Base-by-base conservation (phyloP, 2,113 vertebrate genomes). In the Cariama cristata region DNA sequence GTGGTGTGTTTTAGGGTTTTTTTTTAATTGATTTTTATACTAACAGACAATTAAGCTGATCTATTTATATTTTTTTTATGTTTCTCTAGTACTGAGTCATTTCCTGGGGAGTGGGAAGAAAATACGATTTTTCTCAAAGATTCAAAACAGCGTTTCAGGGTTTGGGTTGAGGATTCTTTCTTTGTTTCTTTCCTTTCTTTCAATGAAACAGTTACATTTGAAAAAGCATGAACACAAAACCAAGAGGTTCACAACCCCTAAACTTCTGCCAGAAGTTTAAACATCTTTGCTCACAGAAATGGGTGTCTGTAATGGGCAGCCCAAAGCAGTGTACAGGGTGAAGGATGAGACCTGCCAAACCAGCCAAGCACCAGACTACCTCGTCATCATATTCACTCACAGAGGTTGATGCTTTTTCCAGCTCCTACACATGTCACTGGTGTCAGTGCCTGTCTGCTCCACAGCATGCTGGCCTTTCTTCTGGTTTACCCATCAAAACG, bases 31-130 rank as follows among this genome's bases (percentile, higher is more conserved):
- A 77, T 83, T 88, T 95, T 93, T 86, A 86, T 91, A 91, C 88
- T 96, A 90, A 82, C 91, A 92, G 35, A 64, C 74, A 91, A 90
- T 69, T 90, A 72, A 81, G 11, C 14, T 77, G 72, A 86, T 74
- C 68, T 77, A 11, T 87, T 68, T 88, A 28, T 85, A n/a, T 88
- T 90, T 76, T 50, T 73, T 82, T 27, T 4, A 88, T 94, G 83
- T 91, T 96, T 97, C 86, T 96, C 17, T 92, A 74, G 44, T 69
- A 67, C 72, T 97, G 96, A 97, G 91, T 98, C 97, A 97, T 89
- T 98, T 98, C 96, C 96, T 90, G 64, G 87, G 84, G 81, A 88
- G 23, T 22, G 40, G 84, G 75, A 75, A 63, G 69, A 87, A 87
- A 93, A 20, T 0, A 92, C 18, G 2, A 0, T 92, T 98, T 97